These are phyloP conservation scores for Phyllostomus discolor DNA, from an alignment of 2,113 vertebrate species.

Conservation along the genomic window DNA sequence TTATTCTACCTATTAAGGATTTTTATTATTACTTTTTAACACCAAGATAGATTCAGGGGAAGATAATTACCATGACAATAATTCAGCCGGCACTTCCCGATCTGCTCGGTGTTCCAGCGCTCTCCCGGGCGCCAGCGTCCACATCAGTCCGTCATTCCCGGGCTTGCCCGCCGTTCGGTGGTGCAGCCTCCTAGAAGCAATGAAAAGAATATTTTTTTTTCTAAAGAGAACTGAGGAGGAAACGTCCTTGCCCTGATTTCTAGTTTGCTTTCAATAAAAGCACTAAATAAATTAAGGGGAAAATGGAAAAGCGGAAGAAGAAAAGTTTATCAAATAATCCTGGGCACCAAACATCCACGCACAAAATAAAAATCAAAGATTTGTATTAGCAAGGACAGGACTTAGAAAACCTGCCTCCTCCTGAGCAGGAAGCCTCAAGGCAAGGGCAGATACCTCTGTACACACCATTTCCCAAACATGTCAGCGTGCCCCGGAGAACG, in stretches of 20 bases:
- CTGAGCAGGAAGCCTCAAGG: neutral
- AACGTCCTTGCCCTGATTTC: constrained; percentile 45
- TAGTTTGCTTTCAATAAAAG: constrained; percentile 25
- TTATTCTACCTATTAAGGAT: constrained; percentile 78
- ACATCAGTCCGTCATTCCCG: constrained; percentile 76
- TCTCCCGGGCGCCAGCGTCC: constrained; percentile 71
- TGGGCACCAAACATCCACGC: neutral
- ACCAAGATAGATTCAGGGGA: constrained; percentile 74
- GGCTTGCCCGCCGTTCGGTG: constrained; percentile 59
- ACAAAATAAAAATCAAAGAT: neutral
- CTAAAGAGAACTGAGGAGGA: constrained; percentile 41
- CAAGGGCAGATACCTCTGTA: neutral
- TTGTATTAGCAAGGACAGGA: neutral
- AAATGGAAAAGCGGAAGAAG: neutral
- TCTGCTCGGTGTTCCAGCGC: constrained; percentile 73
- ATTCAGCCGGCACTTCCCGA: constrained; percentile 73
- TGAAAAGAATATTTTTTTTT: constrained; percentile 52
- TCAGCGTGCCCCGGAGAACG: neutral
- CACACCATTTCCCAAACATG: neutral
- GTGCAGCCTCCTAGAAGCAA: constrained; percentile 60
- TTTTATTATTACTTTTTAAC: constrained; percentile 79
- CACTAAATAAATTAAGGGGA: neutral
- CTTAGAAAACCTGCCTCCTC: neutral
- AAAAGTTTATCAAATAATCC: neutral
- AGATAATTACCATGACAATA: constrained; percentile 81